Percentiles rank a stretch among this genome's conserved stretches.
phyloP scores from a whole-genome alignment of 2,113 vertebrate species.

The Zosterops pallidus region DNA sequence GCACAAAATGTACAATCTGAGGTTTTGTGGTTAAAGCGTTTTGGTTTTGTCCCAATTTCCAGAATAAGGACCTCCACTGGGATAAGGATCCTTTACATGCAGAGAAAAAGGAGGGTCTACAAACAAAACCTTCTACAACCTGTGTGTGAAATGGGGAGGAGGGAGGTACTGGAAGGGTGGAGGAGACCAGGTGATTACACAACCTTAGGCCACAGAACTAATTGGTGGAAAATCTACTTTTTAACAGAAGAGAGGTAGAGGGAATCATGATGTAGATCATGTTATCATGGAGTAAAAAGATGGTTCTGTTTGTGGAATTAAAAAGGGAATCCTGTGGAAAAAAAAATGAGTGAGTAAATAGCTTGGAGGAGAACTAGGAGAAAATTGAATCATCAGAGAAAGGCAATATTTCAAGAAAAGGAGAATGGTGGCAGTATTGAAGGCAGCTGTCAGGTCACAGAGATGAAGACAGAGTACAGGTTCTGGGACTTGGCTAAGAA shows the following conservation, averaged over 20 bases:
- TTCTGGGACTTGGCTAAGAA: constrained; percentile 25
- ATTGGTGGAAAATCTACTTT: background rate
- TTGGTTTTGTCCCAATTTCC: background rate
- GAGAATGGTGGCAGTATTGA: constrained; percentile 3
- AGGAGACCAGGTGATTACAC: background rate
- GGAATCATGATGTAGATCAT: background rate
- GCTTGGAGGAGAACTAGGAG: background rate
- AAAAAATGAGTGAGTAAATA: background rate
- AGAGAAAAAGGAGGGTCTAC: background rate
- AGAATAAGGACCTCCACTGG: background rate
- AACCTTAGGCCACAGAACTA: background rate
- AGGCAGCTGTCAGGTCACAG: constrained; percentile 24
- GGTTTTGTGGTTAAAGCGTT: background rate
- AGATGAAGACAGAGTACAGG: constrained; percentile 40
- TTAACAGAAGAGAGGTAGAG: background rate
- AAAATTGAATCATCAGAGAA: constrained; percentile 16
- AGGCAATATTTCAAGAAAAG: constrained; percentile 37
- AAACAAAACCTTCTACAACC: background rate
- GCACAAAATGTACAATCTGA: background rate
- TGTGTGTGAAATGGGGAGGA: background rate
- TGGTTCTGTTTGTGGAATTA: background rate
- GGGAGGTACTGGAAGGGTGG: background rate
- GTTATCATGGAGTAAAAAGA: background rate
- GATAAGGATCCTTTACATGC: background rate
- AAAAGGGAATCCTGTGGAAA: background rate